These are phyloP conservation scores for Anastatus disparis DNA, from an alignment of 1,140 invertebrate genomes.

Conservation along the genomic window DNA sequence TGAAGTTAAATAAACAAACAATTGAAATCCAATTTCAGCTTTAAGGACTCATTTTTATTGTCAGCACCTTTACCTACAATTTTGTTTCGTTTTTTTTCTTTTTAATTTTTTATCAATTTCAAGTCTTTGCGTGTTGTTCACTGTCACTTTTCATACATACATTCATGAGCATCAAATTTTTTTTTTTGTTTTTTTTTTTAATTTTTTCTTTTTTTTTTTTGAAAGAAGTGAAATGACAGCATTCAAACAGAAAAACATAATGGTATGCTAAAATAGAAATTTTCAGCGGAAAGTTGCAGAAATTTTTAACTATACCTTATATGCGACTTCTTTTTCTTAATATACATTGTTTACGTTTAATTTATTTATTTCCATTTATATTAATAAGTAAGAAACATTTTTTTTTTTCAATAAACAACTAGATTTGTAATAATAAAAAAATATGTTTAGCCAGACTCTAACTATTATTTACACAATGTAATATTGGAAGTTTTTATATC, in stretches of 20 bases:
- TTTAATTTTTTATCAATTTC: no score
- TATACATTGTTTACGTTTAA: constrained; percentile 5
- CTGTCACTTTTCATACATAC: neutral
- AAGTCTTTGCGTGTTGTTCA: constrained; percentile 12
- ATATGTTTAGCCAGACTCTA: neutral
- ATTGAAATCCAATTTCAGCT: constrained; percentile 35
- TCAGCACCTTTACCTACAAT: constrained; percentile 36
- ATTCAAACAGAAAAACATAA: constrained; percentile 7
- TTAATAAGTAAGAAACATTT: neutral
- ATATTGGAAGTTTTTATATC: no score
- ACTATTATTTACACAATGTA: neutral
- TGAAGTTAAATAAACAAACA: constrained; percentile 63
- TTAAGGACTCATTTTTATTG: constrained; percentile 37
- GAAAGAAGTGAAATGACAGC: neutral
- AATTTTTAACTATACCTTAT: neutral
- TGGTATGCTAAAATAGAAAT: constrained; percentile 21
- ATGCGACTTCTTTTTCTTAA: neutral
- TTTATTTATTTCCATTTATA: neutral
- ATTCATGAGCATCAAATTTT: constrained; percentile 3
- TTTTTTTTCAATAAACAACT: no score
- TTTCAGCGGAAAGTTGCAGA: neutral
- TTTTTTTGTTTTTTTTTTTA: no score
- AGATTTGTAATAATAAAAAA: neutral
- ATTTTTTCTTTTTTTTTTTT: no score
- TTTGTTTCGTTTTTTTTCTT: no score